Base-by-base conservation (phyloP, 2,888 invertebrate species). In the Ennomos fuscantarius region DNA sequence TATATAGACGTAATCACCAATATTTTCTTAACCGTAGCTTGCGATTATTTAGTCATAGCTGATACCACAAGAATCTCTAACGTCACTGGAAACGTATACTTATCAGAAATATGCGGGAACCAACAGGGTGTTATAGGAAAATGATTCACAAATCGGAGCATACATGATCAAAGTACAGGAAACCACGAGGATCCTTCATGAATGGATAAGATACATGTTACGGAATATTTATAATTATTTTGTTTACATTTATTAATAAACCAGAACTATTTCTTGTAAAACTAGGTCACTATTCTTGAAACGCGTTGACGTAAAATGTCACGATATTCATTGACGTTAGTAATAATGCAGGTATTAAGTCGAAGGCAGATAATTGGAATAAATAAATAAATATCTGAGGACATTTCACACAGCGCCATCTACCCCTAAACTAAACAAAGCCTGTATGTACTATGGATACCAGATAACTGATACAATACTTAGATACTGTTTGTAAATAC, bases 271-370 rank as follows among this genome's bases (percentile, higher is more conserved):
- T 43, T 51, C 51, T 37, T 37, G 36, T 13, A 43, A 50, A 51
- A 32, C 11, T 44, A 41, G 43, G 44, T 51, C 54, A 62, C 13
- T 11, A 49, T 55, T 55, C 53, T 31, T 49, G 15, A 39, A 40
- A 39, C 9, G 12, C 43, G 9, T 32, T 50, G 49, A 55, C 39
- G 8, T 24, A 33, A 36, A 15, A 9, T 13, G 36, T 40, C 33
- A 40, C 6, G 24, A 24, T 24, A 24, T 6, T 24, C 24, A 24
- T 24, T 24, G 24, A 24, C 24, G 24, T 24, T 2, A 15, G 15
- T 15, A 24, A 6, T 24, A 24, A 6, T 6, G 24, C 24, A 24
- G 6, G 24, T 24, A 3, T 24, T 24, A 24, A 24, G 5, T 6
- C 24, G 6, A 6, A 24, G 24, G 24, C 24, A 24, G 24, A 24